phyloP scores from a whole-genome alignment of 2,888 invertebrate species.

The Imbricaverruca yamaguchii region DNA sequence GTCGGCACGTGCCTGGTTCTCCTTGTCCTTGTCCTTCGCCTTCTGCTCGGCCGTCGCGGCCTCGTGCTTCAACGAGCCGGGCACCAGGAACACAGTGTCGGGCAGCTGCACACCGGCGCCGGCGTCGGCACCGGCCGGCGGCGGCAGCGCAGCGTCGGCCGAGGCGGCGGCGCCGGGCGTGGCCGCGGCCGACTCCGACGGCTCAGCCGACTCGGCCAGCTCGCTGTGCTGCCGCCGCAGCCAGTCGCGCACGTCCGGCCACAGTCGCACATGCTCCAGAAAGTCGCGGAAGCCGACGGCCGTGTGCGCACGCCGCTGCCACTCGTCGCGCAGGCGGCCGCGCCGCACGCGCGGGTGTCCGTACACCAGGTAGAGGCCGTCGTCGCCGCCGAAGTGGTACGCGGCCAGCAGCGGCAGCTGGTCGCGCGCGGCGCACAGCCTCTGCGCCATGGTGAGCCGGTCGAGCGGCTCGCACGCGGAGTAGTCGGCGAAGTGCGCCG shows the following conservation, averaged over 20 bases:
- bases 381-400: conserved; percentile 21
- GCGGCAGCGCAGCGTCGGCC: background rate
- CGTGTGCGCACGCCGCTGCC: conserved; percentile 5
- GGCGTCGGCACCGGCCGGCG: background rate
- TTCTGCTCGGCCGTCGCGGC: background rate
- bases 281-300: conserved; percentile 14
- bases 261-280: background rate
- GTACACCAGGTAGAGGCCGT: conserved; percentile 16
- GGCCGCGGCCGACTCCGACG: background rate
- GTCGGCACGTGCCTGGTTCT: background rate
- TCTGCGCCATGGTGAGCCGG: conserved; percentile 16
- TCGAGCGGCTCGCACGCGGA: background rate
- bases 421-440: background rate
- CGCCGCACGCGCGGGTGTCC: conserved; percentile 12
- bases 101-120: background rate
- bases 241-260: conserved; percentile 6
- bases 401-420: background rate
- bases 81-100: background rate
- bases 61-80: conserved; percentile 6
- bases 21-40: background rate
- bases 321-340: background rate
- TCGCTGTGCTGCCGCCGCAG: background rate
- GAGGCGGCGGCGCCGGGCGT: background rate
- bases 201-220: background rate
- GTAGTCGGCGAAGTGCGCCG: background rate